Conservation (phyloP, 2,797 vertebrate species). For the Arvicola amphibius region DNA sequence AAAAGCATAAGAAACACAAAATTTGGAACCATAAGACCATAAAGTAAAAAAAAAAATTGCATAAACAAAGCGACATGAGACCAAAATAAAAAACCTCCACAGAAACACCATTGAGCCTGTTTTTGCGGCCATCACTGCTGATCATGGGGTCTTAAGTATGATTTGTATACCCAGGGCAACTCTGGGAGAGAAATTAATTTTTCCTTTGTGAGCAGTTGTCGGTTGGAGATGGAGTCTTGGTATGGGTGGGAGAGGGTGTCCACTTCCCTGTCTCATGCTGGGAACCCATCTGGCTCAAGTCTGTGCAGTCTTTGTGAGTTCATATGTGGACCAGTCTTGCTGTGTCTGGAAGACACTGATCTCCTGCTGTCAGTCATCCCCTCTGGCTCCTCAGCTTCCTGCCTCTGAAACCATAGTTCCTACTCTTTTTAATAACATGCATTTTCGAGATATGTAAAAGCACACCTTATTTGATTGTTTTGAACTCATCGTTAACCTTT, state of each 20-base stretch:
- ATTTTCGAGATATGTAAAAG: neutral
- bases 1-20: neutral
- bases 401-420: neutral
- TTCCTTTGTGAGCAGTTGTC: neutral
- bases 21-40: neutral
- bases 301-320: neutral
- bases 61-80: neutral
- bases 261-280: neutral
- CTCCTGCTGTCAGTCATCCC: neutral
- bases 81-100: neutral
- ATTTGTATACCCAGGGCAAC: neutral
- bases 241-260: neutral
- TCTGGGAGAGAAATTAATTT: neutral
- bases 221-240: neutral
- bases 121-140: neutral
- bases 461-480: neutral
- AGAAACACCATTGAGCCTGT: neutral
- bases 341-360: neutral
- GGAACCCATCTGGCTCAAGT: neutral
- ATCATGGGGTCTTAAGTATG: no score
- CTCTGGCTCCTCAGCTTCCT: neutral
- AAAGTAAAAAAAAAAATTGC: neutral
- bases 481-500: constrained; percentile 13
- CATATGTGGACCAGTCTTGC: neutral
- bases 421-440: neutral